phyloP scores from a whole-genome alignment of 2,113 vertebrate species.

The Semicossyphus pulcher region DNA sequence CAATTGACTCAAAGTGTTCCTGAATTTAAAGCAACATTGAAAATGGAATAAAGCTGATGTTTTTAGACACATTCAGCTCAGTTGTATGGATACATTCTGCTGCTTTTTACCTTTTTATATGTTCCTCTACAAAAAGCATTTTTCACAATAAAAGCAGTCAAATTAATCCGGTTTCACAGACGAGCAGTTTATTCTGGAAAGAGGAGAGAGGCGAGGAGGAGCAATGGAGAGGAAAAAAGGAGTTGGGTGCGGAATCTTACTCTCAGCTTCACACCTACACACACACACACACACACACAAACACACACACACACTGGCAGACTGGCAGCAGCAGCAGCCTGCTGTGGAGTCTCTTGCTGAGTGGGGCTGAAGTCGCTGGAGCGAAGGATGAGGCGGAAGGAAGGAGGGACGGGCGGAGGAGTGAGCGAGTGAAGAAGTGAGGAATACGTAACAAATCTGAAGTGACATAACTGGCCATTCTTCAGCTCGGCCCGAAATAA shows the following conservation, averaged over 20 bases:
- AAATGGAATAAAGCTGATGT: not conserved
- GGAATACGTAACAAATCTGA: constrained; percentile 60
- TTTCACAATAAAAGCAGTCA: not conserved
- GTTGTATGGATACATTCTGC: not conserved
- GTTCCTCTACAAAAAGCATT: constrained; percentile 10
- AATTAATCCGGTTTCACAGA: constrained; percentile 25
- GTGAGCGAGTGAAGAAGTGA: constrained; percentile 21
- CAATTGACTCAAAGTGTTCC: not conserved
- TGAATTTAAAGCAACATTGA: not conserved
- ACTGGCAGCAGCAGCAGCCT: constrained; percentile 5
- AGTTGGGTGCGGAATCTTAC: not conserved
- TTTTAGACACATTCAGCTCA: not conserved
- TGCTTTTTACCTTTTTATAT: not conserved
- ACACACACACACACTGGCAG: not conserved
- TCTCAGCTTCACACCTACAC: not conserved
- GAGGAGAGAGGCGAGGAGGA: not conserved
- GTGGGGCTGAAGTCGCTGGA: constrained; percentile 57
- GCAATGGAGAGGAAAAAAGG: constrained; percentile 17
- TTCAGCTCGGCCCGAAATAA: constrained; percentile 33
- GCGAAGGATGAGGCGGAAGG: constrained; percentile 56
- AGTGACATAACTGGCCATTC: constrained; percentile 47
- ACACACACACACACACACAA: not conserved
- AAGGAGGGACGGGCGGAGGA: constrained; percentile 13
- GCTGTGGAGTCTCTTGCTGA: constrained; percentile 39
- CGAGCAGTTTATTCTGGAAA: constrained; percentile 2